These are phyloP conservation scores for Regulus satrapa DNA, from an alignment of 2,113 vertebrate genomes.

Conservation along the genomic window DNA sequence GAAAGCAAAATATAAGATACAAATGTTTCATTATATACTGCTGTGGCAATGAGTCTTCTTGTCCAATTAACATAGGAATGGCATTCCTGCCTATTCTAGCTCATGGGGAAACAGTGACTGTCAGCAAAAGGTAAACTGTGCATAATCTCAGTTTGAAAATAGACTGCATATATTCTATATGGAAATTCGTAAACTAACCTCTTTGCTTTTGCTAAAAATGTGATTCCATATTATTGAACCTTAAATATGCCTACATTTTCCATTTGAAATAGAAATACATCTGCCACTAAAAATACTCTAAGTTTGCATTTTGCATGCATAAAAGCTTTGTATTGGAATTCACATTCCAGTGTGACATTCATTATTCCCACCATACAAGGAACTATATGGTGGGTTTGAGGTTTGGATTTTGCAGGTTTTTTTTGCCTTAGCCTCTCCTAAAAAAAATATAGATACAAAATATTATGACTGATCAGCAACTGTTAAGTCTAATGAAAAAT, in stretches of 20 bases:
- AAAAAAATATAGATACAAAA: neutral
- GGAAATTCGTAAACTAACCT: constrained; percentile 28
- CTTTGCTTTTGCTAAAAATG: constrained; percentile 33
- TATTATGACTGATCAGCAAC: neutral
- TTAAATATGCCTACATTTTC: constrained; percentile 13
- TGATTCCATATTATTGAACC: neutral
- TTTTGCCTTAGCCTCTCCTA: neutral
- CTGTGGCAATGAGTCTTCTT: constrained; percentile 17
- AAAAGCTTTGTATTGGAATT: neutral
- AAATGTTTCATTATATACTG: neutral
- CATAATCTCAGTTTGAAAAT: constrained; percentile 40
- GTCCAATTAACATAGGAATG: constrained; percentile 41
- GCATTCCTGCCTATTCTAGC: neutral
- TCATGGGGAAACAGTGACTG: constrained; percentile 8
- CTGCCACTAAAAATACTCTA: neutral
- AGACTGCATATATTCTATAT: constrained; percentile 27
- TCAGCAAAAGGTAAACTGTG: constrained; percentile 54
- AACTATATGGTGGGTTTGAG: neutral
- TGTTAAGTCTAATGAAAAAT: neutral
- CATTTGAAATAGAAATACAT: neutral
- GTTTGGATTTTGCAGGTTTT: neutral
- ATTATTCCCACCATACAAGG: neutral
- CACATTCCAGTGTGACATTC: neutral
- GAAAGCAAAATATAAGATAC: neutral
- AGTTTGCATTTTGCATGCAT: neutral